These are phyloP conservation scores for Mormoops blainvillei DNA, from an alignment of 2,113 vertebrate genomes.

Conservation along the genomic window DNA sequence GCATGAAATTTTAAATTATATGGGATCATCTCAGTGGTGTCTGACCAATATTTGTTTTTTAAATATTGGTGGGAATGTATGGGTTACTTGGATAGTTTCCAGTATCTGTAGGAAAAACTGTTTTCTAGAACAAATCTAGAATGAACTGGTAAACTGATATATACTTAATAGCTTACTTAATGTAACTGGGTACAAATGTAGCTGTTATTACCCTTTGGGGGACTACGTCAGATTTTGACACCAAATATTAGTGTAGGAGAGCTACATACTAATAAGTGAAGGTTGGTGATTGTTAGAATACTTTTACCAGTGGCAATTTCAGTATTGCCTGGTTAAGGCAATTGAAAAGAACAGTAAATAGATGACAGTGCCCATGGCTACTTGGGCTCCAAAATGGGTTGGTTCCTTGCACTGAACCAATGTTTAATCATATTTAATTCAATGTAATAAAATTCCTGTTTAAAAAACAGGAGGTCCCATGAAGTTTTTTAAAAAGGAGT, in stretches of 20 bases:
- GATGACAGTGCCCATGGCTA: background rate
- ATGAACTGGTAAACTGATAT: background rate
- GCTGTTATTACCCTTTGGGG: background rate
- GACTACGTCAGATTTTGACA: conserved; percentile 5
- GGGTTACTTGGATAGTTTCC: background rate
- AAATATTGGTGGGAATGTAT: background rate
- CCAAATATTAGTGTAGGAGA: background rate
- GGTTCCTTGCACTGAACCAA: background rate
- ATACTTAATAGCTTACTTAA: background rate
- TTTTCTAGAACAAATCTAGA: conserved; percentile 8
- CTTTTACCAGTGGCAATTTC: background rate
- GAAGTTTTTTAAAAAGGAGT: background rate
- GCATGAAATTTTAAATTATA: background rate
- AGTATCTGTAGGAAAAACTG: conserved; percentile 13
- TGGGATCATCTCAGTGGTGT: background rate
- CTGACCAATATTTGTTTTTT: background rate
- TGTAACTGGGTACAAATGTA: background rate
- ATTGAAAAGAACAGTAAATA: background rate
- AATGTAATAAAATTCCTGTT: background rate
- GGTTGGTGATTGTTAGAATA: background rate
- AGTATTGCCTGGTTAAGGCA: background rate
- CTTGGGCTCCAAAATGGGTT: background rate
- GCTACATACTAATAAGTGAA: background rate
- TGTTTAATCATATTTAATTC: conserved; percentile 17
- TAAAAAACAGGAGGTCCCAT: background rate